Evolutionary conservation across 2,113 vertebrate genomes (phyloP).

Genomic region (Etheostoma cragini): DNA sequence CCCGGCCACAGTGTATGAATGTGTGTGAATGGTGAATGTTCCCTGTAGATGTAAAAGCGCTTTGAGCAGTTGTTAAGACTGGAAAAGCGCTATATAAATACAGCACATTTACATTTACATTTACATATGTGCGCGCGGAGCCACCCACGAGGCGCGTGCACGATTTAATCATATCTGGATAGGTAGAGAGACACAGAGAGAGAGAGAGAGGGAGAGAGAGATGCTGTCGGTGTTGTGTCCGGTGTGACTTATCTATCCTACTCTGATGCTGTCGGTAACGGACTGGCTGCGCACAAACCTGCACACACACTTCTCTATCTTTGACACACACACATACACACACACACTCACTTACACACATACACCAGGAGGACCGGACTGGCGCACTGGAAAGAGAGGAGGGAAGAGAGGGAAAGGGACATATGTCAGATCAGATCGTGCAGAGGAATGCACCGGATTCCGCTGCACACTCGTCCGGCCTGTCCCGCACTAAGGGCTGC

Average conservation of each 20-base stretch:
- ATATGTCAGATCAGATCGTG: constrained; percentile 59
- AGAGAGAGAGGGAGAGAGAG: constrained; percentile 44
- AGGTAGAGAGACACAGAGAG: constrained; percentile 33
- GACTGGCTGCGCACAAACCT: constrained; percentile 62
- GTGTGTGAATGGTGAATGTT: too few species aligned
- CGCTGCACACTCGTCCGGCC: constrained; percentile 42
- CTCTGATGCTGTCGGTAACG: constrained; percentile 62
- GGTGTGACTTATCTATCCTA: constrained; percentile 66
- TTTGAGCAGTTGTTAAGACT: too few species aligned
- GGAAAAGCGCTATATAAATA: too few species aligned
- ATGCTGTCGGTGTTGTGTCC: constrained; percentile 53
- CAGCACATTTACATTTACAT: too few species aligned
- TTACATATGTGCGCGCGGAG: constrained; percentile 43
- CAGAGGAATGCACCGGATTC: constrained; percentile 69
- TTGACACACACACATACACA: constrained; percentile 4
- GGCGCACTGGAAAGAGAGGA: constrained; percentile 45
- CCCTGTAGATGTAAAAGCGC: too few species aligned
- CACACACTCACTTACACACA: constrained; percentile 3
- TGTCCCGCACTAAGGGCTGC: constrained; percentile 53
- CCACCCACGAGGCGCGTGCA: constrained; percentile 72
- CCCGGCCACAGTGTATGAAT: too few species aligned
- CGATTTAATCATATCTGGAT: constrained; percentile 58
- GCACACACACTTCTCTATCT: constrained; percentile 43
- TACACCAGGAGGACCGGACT: constrained; percentile 25
- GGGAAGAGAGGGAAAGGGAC: constrained; percentile 30